These are phyloP conservation scores for Myiozetetes cayanensis DNA, from an alignment of 2,113 vertebrate genomes.

Conservation along the genomic window DNA sequence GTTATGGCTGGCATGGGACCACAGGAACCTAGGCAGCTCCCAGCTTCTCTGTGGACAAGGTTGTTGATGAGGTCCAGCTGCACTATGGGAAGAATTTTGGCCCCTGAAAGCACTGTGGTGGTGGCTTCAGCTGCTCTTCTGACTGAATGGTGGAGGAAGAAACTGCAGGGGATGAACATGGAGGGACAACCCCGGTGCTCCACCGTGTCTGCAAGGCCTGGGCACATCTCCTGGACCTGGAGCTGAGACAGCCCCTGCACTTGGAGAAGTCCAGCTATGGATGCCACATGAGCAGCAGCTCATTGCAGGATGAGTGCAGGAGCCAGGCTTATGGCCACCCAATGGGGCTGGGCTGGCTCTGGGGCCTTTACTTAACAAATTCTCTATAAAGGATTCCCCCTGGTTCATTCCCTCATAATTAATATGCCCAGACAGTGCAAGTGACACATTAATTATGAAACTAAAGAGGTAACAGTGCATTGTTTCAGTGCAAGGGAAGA, in stretches of 20 bases:
- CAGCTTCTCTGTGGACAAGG: background rate
- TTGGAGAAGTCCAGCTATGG: background rate
- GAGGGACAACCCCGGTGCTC: background rate
- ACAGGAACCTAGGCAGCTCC: background rate
- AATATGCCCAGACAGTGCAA: background rate
- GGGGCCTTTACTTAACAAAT: background rate
- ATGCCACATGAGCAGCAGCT: background rate
- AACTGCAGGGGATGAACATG: background rate
- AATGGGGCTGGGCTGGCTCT: background rate
- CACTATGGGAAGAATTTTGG: background rate
- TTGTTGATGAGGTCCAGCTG: background rate
- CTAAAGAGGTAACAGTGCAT: background rate
- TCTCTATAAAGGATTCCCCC: background rate
- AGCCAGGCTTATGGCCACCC: background rate
- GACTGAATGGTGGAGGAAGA: background rate
- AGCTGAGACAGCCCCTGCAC: background rate
- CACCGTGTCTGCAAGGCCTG: background rate
- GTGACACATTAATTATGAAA: background rate
- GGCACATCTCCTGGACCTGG: accelerated
- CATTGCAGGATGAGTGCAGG: background rate
- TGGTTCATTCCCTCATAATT: background rate
- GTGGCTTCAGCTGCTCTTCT: background rate
- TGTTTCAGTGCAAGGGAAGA: background rate
- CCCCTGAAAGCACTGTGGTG: background rate
- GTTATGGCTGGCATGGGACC: background rate